Percentiles rank a stretch among this genome's conserved stretches.
Conservation (phyloP, 2,888 invertebrate genomes). For the Drosophila colorata region DNA sequence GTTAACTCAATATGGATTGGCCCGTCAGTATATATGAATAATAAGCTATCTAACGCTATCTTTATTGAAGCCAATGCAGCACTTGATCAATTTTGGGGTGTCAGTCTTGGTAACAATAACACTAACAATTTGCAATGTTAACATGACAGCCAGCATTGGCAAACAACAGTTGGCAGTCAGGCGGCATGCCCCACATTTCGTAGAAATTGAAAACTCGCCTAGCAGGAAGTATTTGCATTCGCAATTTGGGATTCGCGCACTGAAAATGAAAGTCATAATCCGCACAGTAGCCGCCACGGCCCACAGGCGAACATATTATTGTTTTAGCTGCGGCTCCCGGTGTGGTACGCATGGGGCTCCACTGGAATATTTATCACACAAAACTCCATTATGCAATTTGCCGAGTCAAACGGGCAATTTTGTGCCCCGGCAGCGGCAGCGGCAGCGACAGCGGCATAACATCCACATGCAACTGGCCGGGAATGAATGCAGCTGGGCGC, state of each 20-base stretch:
- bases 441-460: slow-evolving; percentile 27
- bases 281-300: slow-evolving; percentile 46
- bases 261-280: slow-evolving; percentile 73
- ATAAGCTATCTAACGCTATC: too few relatives aligned
- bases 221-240: slow-evolving; percentile 74
- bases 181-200: slow-evolving; percentile 58
- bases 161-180: slow-evolving; percentile 5
- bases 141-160: slow-evolving; percentile 21
- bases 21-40: slow-evolving; percentile 10
- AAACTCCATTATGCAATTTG: slow-evolving; percentile 70
- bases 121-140: slow-evolving; percentile 7
- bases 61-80: slow-evolving; percentile 10
- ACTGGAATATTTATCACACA: slow-evolving; percentile 63
- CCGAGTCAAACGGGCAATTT: slow-evolving; percentile 58
- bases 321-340: not conserved
- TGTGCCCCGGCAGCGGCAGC: slow-evolving; percentile 16
- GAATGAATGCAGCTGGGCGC: slow-evolving; percentile 18
- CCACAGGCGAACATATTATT: slow-evolving; percentile 38
- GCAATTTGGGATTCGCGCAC: slow-evolving; percentile 56
- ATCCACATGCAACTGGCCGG: slow-evolving; percentile 42
- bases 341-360: slow-evolving; percentile 56
- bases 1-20: slow-evolving; percentile 21
- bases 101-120: too few relatives aligned
- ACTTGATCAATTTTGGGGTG: slow-evolving; percentile 21
- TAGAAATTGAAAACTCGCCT: slow-evolving; percentile 62